A percentile compares a stretch with the other conserved stretches of the same genome.
Evolutionary conservation across 2,797 vertebrate genomes (phyloP).

Genomic region (Periparus ater): DNA sequence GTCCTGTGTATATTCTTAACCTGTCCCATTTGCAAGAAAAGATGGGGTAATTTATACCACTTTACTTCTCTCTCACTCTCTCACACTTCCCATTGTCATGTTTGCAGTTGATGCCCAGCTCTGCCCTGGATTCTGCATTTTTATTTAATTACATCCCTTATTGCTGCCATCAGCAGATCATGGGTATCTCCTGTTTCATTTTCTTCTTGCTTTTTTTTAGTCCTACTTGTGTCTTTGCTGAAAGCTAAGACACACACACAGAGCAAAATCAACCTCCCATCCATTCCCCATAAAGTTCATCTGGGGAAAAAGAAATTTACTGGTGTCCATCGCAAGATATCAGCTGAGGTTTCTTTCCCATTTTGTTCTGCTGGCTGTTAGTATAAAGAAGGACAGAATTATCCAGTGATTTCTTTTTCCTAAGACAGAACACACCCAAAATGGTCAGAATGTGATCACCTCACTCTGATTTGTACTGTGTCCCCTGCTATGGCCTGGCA

Average conservation of each 20-base stretch:
- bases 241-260: neutral
- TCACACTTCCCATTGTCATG: neutral
- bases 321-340: neutral
- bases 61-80: neutral
- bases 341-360: neutral
- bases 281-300: neutral
- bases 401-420: neutral
- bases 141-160: constrained; percentile 44
- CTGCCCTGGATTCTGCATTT: constrained; percentile 45
- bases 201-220: neutral
- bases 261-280: neutral
- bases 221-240: neutral
- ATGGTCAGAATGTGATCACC: neutral
- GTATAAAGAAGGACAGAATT: neutral
- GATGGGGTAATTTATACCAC: neutral
- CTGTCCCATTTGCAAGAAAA: neutral
- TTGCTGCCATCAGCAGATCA: constrained; percentile 52
- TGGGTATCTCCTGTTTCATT: neutral
- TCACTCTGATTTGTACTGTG: neutral
- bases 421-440: neutral
- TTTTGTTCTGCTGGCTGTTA: neutral
- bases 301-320: neutral
- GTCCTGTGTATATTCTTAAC: neutral
- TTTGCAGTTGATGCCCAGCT: neutral
- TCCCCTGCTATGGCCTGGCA: neutral